Base-by-base conservation (phyloP, 1,140 invertebrate species). In the Drosophila littoralis region DNA sequence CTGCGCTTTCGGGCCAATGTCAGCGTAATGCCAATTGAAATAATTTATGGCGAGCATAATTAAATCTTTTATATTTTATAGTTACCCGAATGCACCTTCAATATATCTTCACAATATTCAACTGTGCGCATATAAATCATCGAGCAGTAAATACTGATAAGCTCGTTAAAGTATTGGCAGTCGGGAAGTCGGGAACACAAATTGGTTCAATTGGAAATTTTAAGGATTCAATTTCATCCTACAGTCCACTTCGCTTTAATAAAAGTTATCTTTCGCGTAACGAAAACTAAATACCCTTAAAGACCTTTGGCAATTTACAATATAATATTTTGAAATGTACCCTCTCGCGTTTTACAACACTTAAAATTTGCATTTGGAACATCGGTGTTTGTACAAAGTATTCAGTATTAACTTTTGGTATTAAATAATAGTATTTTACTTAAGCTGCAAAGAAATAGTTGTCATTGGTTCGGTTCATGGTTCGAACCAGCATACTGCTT, bases 21-120 rank as follows among this genome's bases (percentile, higher is more conserved):
- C 10, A n/a, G 12, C 22, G 46, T 32, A 50, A 50, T 32, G 10
- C 12, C 46, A 50, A 50, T 50, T 22, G 1, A 50, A 55, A 38
- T 22, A 55, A 40, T 40, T 40, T 22, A 42, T 40, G n/a, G 52
- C 36, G 6, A 17, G 52, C 52, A 28, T 55, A 55, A 55, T 40
- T 55, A 40, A 55, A 40, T 55, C 36, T 40, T 42, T 32, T 6
- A 28, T 28, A 22, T 28, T 15, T 45, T 15, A 15, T 43, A 15
- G 15, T 13, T 43, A 43, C 15, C 42, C 15, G 13, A 45, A 45
- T 45, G 42, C 42, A 7, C 32, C 15, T 38, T 15, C 8, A 10
- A 54, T 38, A 36, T 28, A 40, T 28, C 17, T 38, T 12, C 10
- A 17, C 15, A 28, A 52, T 35, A 35, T 36, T 10, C 32, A 15